phyloP scores from a whole-genome alignment of 2,113 vertebrate genomes.

The Arenaria interpres region DNA sequence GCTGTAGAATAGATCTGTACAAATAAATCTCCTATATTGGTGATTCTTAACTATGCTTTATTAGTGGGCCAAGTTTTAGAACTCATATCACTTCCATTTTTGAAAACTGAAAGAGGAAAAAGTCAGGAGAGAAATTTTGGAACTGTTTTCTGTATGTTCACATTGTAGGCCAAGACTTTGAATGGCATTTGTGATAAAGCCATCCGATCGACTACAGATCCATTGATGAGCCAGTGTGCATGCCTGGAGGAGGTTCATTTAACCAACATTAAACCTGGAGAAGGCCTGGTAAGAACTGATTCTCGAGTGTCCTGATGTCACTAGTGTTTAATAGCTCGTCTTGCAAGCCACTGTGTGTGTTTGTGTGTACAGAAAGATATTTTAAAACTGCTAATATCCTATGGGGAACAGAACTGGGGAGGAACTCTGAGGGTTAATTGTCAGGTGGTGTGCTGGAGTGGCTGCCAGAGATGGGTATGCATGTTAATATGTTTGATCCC shows the following conservation, averaged over 20 bases:
- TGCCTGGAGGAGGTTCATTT: constrained; percentile 91
- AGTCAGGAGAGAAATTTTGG: not conserved
- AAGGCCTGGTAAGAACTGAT: constrained; percentile 87
- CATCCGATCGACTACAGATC: constrained; percentile 81
- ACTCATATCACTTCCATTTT: not conserved
- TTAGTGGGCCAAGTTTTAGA: not conserved
- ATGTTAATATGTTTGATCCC: not conserved
- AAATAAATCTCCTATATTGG: not conserved
- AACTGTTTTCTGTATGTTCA: not conserved
- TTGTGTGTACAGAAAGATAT: not conserved
- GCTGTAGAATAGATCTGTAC: not conserved
- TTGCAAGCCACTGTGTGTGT: not conserved
- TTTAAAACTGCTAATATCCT: not conserved
- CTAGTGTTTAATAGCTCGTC: not conserved
- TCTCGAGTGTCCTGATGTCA: not conserved
- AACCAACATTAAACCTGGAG: constrained; percentile 84
- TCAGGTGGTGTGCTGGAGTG: not conserved
- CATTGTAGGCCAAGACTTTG: constrained; percentile 84
- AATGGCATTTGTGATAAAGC: constrained; percentile 92
- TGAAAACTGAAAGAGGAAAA: not conserved
- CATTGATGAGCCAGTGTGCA: constrained; percentile 80
- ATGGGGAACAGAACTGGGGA: not conserved
- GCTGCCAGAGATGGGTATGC: not conserved
- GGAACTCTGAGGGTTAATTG: not conserved
- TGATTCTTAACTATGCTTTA: not conserved